phyloP scores from a whole-genome alignment of 2,113 vertebrate species.

The Oryzias javanicus region DNA sequence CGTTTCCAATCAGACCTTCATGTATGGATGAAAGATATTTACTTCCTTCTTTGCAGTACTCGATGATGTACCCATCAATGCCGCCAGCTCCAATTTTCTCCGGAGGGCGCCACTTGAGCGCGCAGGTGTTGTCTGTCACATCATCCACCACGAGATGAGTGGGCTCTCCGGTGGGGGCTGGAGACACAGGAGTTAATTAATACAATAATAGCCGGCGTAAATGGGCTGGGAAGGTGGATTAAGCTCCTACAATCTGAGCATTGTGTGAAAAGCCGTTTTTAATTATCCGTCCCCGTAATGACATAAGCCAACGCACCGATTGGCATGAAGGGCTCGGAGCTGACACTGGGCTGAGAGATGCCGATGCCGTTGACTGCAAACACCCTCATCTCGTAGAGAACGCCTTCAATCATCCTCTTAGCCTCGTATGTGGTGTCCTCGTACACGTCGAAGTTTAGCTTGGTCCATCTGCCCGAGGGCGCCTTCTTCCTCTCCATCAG shows the following conservation, averaged over 20 bases:
- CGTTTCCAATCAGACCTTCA: too few species aligned
- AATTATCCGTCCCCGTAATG: constrained; percentile 48
- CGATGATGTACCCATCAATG: constrained; percentile 88
- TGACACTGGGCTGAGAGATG: constrained; percentile 82
- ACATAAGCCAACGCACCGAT: constrained; percentile 67
- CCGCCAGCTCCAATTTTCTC: constrained; percentile 85
- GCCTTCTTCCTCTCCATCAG: constrained; percentile 89
- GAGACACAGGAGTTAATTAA: constrained; percentile 48
- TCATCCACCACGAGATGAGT: constrained; percentile 83
- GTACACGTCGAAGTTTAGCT: constrained; percentile 88
- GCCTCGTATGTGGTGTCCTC: constrained; percentile 81
- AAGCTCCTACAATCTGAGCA: constrained; percentile 49
- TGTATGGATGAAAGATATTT: constrained; percentile 47
- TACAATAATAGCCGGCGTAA: constrained; percentile 41
- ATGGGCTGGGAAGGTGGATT: constrained; percentile 49
- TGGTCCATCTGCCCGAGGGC: constrained; percentile 87
- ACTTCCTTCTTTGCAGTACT: constrained; percentile 88
- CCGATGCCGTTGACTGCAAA: constrained; percentile 88
- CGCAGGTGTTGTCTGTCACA: constrained; percentile 84
- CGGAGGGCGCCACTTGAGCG: constrained; percentile 87
- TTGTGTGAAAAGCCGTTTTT: constrained; percentile 41
- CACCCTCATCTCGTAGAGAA: constrained; percentile 89
- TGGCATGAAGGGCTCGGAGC: constrained; percentile 82
- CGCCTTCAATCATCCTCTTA: constrained; percentile 90
- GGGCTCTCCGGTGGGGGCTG: constrained; percentile 87